Evolutionary conservation across 2,888 invertebrate genomes (phyloP).

Genomic region (Andrena hattorfiana): DNA sequence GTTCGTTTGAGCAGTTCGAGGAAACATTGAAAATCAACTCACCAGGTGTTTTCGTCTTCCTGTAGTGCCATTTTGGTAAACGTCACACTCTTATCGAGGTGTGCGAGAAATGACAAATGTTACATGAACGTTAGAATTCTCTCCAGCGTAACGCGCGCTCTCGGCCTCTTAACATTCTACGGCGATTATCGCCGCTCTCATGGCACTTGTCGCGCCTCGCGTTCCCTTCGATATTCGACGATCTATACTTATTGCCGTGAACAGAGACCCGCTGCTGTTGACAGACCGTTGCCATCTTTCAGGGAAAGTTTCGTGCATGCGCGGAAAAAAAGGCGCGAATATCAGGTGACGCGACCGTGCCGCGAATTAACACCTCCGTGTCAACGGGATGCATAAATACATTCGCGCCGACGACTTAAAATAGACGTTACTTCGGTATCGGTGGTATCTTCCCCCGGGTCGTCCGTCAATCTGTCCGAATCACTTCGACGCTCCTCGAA

Average conservation of each 20-base stretch:
- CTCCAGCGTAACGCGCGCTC: slow-evolving; percentile 26
- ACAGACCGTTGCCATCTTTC: slow-evolving; percentile 75
- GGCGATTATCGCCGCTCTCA: slow-evolving; percentile 30
- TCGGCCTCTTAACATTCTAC: slow-evolving; percentile 56
- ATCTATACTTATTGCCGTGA: slow-evolving; percentile 47
- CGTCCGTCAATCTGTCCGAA: no score
- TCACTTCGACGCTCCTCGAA: no score
- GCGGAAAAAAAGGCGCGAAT: slow-evolving; percentile 45
- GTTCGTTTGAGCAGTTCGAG: not conserved
- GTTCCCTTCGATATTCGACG: slow-evolving; percentile 44
- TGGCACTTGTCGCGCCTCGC: slow-evolving; percentile 38
- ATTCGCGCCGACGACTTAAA: not conserved
- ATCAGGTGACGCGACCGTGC: slow-evolving; percentile 1
- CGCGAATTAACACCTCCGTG: not conserved
- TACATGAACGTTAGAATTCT: slow-evolving; percentile 50
- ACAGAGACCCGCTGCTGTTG: slow-evolving; percentile 68
- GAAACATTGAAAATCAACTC: slow-evolving; percentile 71
- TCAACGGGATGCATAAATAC: not conserved
- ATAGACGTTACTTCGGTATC: not conserved
- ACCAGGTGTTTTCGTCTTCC: slow-evolving; percentile 89
- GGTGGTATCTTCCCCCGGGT: no score
- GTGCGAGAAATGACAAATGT: slow-evolving; percentile 33
- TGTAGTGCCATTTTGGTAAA: slow-evolving; percentile 87
- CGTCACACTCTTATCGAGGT: slow-evolving; percentile 65
- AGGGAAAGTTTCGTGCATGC: slow-evolving; percentile 55